Base-by-base conservation (phyloP, 2,113 vertebrate species). In the Cromileptes altivelis region DNA sequence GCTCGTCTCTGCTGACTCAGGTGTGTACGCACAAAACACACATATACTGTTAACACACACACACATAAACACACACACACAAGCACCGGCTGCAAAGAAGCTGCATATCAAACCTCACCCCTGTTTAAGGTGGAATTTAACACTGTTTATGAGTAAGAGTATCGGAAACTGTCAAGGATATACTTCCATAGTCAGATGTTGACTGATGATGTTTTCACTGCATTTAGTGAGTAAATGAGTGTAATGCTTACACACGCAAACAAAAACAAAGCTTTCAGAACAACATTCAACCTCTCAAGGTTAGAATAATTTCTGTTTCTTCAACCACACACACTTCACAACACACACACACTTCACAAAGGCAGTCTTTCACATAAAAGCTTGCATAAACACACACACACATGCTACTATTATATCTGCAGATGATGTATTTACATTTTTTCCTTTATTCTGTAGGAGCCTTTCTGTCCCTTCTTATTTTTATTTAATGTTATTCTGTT, bases 371-470 rank as follows among this genome's bases (percentile, higher is more conserved):
- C 10, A 45, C 42, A 45, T 12, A 45, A 45, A 45, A 45, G 9
- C 42, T 8, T 45, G 10, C 42, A 45, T 37, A 37, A 37, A 52
- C 50, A 52, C 50, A 73, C 47, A 52, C 50, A 52, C 50, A 19
- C 79, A 73, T 37, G 69, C 67, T 68, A 58, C 49, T 52, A 12
- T 49, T 77, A 45, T 57, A 30, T 62, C 73, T 53, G 70, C 72
- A 64, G 75, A 50, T 15, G 21, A 82, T 52, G 33, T 56, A 68
- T 60, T 74, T 70, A 58, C 78, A 60, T 50, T 69, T 75, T 19
- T 6, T 5, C 30, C 65, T 30, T 68, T 1, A 50, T 13, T 25
- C 18, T 10, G 13, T 17, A 23, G 63, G 5, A 25, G 17, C 27
- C 30, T 67, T 25, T 67, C 13, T 27, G 3, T 49, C 23, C 23